Conservation (phyloP, 2,113 vertebrate genomes). For the Calypte anna region DNA sequence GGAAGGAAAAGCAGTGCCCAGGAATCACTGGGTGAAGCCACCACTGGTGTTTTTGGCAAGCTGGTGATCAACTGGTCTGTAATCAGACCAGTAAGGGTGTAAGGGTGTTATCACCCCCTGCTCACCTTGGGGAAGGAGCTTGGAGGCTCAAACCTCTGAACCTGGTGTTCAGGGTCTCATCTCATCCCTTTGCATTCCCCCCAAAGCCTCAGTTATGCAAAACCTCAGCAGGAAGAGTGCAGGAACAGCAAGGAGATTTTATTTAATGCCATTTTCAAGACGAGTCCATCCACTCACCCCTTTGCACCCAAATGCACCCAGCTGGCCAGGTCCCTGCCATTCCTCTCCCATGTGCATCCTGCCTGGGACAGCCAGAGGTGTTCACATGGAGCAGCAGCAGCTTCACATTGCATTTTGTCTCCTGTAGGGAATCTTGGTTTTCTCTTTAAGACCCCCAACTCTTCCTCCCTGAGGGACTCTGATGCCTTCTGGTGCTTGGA, state of each 20-base stretch:
- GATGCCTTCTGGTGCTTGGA: background rate
- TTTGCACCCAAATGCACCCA: background rate
- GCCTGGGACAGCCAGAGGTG: background rate
- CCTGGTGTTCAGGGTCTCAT: background rate
- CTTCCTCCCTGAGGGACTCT: background rate
- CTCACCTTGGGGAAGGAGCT: background rate
- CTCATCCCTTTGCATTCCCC: rapidly evolving
- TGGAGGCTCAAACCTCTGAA: background rate
- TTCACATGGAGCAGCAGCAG: background rate
- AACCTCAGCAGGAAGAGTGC: background rate
- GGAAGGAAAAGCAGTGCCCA: background rate
- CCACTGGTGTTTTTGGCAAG: background rate
- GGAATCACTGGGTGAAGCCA: background rate
- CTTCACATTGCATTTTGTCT: background rate
- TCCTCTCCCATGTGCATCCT: background rate
- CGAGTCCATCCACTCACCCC: background rate
- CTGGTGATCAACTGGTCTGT: background rate
- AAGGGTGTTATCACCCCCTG: background rate
- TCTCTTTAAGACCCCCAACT: background rate
- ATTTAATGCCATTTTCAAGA: background rate
- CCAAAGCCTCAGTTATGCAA: background rate
- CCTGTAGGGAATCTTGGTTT: background rate
- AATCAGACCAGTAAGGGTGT: too few species aligned
- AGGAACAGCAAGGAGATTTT: background rate
- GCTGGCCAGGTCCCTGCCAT: background rate